These are phyloP conservation scores for Lasius platythorax DNA, from an alignment of 2,888 invertebrate genomes.

Conservation along the genomic window DNA sequence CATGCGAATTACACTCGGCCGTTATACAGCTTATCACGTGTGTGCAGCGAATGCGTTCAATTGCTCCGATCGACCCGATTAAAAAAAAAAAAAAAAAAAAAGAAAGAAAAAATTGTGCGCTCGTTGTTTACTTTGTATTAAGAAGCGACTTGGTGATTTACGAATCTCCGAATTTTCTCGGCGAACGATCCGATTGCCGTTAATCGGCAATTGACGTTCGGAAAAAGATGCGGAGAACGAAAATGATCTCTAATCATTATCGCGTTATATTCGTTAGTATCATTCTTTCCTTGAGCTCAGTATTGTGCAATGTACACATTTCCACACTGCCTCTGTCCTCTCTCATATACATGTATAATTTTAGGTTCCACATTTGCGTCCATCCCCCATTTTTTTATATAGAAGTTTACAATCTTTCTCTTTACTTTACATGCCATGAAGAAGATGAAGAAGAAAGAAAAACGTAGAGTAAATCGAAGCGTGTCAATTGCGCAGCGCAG, in stretches of 20 bases:
- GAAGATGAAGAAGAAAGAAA: constrained; percentile 50
- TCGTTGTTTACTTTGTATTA: constrained; percentile 69
- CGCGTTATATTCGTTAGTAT: constrained; percentile 71
- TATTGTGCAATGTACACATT: constrained; percentile 85
- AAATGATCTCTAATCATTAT: constrained; percentile 83
- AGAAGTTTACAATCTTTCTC: constrained; percentile 68
- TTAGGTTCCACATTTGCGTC: constrained; percentile 39
- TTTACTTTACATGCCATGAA: constrained; percentile 81
- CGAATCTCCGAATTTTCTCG: constrained; percentile 56
- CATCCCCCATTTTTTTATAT: constrained; percentile 66
- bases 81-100: no score
- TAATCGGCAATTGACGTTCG: constrained; percentile 62
- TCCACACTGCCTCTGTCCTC: constrained; percentile 77
- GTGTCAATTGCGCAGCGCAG: constrained; percentile 78
- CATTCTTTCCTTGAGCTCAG: constrained; percentile 74
- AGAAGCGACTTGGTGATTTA: constrained; percentile 63
- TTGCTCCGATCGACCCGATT: constrained; percentile 17
- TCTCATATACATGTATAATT: constrained; percentile 38
- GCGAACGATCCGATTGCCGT: constrained; percentile 11
- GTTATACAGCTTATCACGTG: background rate
- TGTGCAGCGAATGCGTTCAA: constrained; percentile 19
- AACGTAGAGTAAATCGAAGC: constrained; percentile 76
- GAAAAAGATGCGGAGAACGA: constrained; percentile 72
- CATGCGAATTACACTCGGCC: background rate
- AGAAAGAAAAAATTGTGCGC: constrained; percentile 56